Evolutionary conservation across 2,888 invertebrate genomes (phyloP), one percentile per base, ranked within the genome.

Genomic region (Antheraea assamensis): DNA sequence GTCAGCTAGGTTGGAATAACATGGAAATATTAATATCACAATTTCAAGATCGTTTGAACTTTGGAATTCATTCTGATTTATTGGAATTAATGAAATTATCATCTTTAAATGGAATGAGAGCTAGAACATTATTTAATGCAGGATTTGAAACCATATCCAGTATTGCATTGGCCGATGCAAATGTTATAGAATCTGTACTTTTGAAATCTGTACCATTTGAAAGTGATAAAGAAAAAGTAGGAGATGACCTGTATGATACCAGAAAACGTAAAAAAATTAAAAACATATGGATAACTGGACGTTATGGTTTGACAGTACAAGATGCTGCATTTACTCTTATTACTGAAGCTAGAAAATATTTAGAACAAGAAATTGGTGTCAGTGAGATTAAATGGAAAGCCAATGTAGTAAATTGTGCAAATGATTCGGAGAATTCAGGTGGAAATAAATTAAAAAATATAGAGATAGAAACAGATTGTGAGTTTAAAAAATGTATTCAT

Each of bases 41-140:
- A 90, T 99, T 99, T 90, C 98, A 99, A 93, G 97, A 97, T 83
- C 96, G 99, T 24, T 95, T 99, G 66, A 98, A 98, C 83, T 99
- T 99, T 89, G 99, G 99, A 19, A 97, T 99, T 70, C 97, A 98
- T 85, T 96, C 97, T 31, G 99, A 99, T 87, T 94, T 99, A 64
- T 95, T 99, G 77, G 99, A 99, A 87, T 94, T 99, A 73, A 97
- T 99, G 95, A 96, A 97, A 79, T 91, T 99, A 68, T 96, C 98
- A 0, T 95, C 97, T 78, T 90, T 99, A 73, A 98, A 98, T 88
- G 98, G 97, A 0, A 96, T 96, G 80, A 95, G 98, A 79, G 99
- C 99, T 2, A 95, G 99, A 82, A 96, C 97, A 58, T 92, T 99
- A 10, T 98, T 96, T 86, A 96, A 98, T 89, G 96, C 96, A 35